A percentile compares a stretch with the other conserved stretches of the same genome.
phyloP scores from a whole-genome alignment of 1,140 invertebrate genomes.

The Macrostomum lignano region DNA sequence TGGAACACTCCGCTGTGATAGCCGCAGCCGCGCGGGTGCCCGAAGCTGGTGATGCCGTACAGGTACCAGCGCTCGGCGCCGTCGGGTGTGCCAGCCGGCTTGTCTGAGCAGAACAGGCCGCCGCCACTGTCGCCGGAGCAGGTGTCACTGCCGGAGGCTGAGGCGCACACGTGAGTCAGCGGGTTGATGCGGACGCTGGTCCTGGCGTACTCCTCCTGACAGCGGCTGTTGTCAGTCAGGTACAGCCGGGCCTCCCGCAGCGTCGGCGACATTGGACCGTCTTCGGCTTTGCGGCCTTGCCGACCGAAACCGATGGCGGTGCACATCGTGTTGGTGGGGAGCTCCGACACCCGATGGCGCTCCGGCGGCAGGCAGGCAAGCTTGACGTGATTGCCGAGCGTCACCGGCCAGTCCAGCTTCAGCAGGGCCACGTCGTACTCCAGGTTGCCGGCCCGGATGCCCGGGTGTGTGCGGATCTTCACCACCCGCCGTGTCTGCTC shows the following conservation, averaged over 20 bases:
- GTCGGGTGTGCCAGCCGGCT: too few relatives aligned
- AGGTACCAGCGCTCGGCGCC: constrained; percentile 37
- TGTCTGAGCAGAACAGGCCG: constrained; percentile 32
- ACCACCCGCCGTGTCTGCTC: not conserved
- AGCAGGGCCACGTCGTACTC: too few relatives aligned
- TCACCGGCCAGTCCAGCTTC: too few relatives aligned
- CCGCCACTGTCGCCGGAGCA: constrained; percentile 41
- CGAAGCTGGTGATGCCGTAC: constrained; percentile 70
- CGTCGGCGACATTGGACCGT: not conserved
- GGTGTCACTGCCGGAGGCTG: constrained; percentile 30
- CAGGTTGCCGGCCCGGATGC: constrained; percentile 54
- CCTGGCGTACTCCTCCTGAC: not conserved
- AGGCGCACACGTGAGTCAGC: constrained; percentile 39
- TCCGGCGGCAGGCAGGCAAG: too few relatives aligned
- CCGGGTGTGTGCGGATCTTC: constrained; percentile 47
- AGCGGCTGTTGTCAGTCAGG: constrained; percentile 44
- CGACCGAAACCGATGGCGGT: constrained; percentile 36
- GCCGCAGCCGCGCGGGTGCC: constrained; percentile 60
- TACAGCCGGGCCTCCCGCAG: constrained; percentile 61
- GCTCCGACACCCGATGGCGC: constrained; percentile 56
- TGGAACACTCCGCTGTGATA: constrained; percentile 73
- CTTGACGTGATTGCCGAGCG: too few relatives aligned
- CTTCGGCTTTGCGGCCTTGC: not conserved
- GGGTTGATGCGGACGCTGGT: constrained; percentile 34
- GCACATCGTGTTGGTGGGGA: constrained; percentile 57